Percentiles rank a stretch among this genome's conserved stretches.
These are phyloP conservation scores for Iselma pallidipennis DNA, from an alignment of 2,888 invertebrate genomes.

Conservation along the genomic window DNA sequence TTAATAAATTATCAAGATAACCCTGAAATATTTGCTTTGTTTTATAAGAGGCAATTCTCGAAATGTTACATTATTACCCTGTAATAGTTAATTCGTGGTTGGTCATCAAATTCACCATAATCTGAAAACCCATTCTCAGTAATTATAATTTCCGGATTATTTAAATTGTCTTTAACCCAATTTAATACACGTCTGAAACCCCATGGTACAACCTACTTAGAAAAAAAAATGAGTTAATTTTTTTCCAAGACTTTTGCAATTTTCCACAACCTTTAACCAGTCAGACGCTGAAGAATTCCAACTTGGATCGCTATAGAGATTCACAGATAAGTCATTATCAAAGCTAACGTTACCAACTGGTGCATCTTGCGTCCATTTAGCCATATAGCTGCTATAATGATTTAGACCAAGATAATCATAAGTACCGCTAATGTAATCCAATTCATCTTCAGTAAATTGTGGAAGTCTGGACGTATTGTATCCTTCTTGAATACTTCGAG, in stretches of 20 bases:
- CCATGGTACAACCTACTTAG: constrained; percentile 58
- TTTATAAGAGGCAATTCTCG: background rate
- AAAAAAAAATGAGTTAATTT: background rate
- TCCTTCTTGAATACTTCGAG: constrained; percentile 56
- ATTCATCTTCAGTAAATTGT: constrained; percentile 56
- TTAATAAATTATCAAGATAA: constrained; percentile 56
- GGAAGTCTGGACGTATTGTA: constrained; percentile 59
- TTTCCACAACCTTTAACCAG: background rate
- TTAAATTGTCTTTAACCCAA: constrained; percentile 52
- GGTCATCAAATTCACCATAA: constrained; percentile 57
- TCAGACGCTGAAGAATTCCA: constrained; percentile 12
- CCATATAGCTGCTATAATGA: constrained; percentile 61
- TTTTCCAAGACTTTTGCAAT: background rate
- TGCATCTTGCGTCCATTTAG: constrained; percentile 48
- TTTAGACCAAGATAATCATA: constrained; percentile 66
- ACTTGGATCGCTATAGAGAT: constrained; percentile 15
- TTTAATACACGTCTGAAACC: constrained; percentile 62
- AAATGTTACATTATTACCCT: constrained; percentile 46
- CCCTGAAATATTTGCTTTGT: constrained; percentile 35
- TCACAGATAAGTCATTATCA: constrained; percentile 16
- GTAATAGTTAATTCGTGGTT: constrained; percentile 59
- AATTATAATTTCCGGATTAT: constrained; percentile 60
- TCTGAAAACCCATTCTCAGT: constrained; percentile 64
- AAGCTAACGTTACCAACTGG: constrained; percentile 42
- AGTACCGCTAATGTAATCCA: constrained; percentile 53